A percentile compares a stretch with the other conserved stretches of the same genome.
Conservation (phyloP, 2,888 invertebrate genomes). For the Acholoe squamosa region DNA sequence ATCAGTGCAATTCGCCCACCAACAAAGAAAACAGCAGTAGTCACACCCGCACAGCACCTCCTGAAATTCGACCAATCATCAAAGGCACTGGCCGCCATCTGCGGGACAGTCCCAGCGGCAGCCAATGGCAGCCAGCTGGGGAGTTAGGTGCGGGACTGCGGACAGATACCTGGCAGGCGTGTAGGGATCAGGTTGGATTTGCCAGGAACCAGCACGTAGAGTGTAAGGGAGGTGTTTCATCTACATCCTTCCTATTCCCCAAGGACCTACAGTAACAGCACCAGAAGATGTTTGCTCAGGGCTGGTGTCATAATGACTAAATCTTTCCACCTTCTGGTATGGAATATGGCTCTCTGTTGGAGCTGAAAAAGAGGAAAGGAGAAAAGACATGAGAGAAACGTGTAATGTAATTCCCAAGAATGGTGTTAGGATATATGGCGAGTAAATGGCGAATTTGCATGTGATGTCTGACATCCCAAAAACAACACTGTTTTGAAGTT, state of each 20-base stretch:
- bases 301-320: slow-evolving; percentile 2
- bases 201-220: slow-evolving; percentile 26
- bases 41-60: slow-evolving; percentile 27
- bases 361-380: too few species aligned
- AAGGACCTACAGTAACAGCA: background rate
- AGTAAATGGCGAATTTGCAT: too few species aligned
- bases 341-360: too few species aligned
- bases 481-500: too few species aligned
- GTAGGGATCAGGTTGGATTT: background rate
- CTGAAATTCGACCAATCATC: slow-evolving; percentile 59
- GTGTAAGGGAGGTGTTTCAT: background rate
- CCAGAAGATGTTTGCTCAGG: background rate
- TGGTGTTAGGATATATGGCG: too few species aligned
- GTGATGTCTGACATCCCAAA: too few species aligned
- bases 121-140: slow-evolving; percentile 51
- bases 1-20: slow-evolving; percentile 27
- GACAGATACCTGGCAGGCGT: slow-evolving; percentile 49
- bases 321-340: background rate
- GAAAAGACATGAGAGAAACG: too few species aligned
- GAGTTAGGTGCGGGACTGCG: slow-evolving; percentile 39
- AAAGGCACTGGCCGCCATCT: slow-evolving; percentile 30
- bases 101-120: slow-evolving; percentile 31
- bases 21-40: slow-evolving; percentile 52
- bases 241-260: background rate
- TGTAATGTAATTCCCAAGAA: too few species aligned